Base-by-base conservation (phyloP, 2,888 invertebrate species). In the Chloromyia formosa region DNA sequence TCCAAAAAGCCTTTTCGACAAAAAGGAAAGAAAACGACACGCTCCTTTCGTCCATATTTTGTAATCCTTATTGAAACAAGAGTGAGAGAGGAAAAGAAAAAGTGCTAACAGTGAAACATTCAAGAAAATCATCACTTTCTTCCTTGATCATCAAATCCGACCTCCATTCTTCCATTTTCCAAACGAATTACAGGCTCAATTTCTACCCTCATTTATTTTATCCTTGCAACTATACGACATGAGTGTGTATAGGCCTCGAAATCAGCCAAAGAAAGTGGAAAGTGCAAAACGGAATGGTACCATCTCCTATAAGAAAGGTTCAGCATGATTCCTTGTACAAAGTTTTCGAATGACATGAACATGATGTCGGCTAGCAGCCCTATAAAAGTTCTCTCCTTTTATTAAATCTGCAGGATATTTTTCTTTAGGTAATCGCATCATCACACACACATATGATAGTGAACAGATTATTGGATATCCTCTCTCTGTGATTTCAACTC, bases 361-460 rank as follows among this genome's bases (percentile, higher is more conserved):
- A 49, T 3, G 49, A n/a, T n/a, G 49, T 49, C 49, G 49, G 49
- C 49, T n/a, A 22, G 75, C 56, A 76, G 73, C 76, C 76, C 73
- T 71, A 76, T 75, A 72, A 77, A 75, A 64, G 75, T 74, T 75
- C n/a, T 53, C 56, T 23, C 53, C 73, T 73, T 75, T 75, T 74
- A 77, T 75, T 75, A 74, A 77, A 77, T 68, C 73, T 72, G 74
- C 64, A 74, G 40, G 18, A 74, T 74, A 75, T 77, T 77, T 74
- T 74, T 77, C 73, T 49, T 40, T 72, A 53, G 74, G 54, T 75
- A 77, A 77, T 77, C 75, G 74, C 75, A 77, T 75, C 77, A 74
- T 77, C 77, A 53, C 45, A 76, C 74, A 76, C 74, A 49, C 54
- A 75, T 75, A 73, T 72, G 66, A 77, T 71, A 75, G 64, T 54